Evolutionary conservation across 1,140 invertebrate genomes (phyloP).

Genomic region (Trichonephila inaurata): DNA sequence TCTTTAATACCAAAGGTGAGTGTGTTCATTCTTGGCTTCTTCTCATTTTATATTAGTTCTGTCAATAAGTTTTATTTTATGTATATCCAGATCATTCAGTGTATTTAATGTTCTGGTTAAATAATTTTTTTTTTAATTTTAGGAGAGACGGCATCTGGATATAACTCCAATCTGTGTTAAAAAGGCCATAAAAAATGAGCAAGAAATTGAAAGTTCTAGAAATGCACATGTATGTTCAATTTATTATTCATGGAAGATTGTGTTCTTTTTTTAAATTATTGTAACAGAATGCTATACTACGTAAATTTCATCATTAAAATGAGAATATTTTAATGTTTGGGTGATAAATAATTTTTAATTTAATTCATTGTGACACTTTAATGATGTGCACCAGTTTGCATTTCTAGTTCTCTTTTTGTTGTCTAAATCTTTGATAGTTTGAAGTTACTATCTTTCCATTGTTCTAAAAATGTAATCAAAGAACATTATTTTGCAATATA

Average conservation of each 20-base stretch:
- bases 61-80: not conserved
- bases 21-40: not conserved
- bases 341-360: too few species aligned
- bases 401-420: too few species aligned
- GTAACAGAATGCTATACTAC: too few species aligned
- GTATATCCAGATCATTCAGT: not conserved
- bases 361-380: too few species aligned
- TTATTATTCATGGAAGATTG: not conserved
- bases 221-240: constrained; percentile 86
- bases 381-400: too few species aligned
- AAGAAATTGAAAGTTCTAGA: constrained; percentile 92
- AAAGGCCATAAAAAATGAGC: constrained; percentile 95
- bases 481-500: too few species aligned
- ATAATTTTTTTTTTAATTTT: not conserved
- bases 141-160: constrained; percentile 68
- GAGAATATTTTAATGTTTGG: too few species aligned
- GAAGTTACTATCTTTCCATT: too few species aligned
- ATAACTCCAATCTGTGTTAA: constrained; percentile 84
- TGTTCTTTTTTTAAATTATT: too few species aligned
- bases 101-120: not conserved
- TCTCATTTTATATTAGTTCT: not conserved
- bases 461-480: too few species aligned
- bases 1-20: constrained; percentile 83
- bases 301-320: too few species aligned
- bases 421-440: too few species aligned